Conservation (phyloP, 2,797 vertebrate genomes). For the Loris lydekkerianus region DNA sequence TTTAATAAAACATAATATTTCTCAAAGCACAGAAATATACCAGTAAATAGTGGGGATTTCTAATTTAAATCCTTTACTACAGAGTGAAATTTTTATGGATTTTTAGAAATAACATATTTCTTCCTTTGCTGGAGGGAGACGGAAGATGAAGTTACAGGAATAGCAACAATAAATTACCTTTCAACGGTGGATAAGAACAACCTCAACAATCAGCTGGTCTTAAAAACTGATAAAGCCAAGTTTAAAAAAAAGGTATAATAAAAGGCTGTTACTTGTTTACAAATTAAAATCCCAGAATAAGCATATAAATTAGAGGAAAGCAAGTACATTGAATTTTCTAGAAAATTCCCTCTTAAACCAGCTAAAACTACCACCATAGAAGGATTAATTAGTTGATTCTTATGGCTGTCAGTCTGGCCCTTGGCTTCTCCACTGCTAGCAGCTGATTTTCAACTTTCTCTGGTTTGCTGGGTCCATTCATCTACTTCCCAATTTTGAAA, state of each 20-base stretch:
- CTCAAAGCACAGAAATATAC: neutral
- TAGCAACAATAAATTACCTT: neutral
- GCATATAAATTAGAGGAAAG: neutral
- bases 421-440: accelerated
- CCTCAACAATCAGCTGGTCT: neutral
- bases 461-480: neutral
- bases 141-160: neutral
- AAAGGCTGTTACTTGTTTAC: neutral
- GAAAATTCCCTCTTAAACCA: neutral
- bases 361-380: neutral
- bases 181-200: neutral
- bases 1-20: conserved; percentile 43
- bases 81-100: neutral
- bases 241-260: neutral
- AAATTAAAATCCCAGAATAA: neutral
- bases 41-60: neutral
- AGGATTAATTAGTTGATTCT: neutral
- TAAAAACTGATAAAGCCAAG: conserved; percentile 24
- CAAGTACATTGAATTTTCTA: neutral
- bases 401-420: accelerated
- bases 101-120: conserved; percentile 28
- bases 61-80: conserved; percentile 12
- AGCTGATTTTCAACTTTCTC: neutral
- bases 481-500: neutral
- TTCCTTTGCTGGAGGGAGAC: neutral